These are phyloP conservation scores for Notolabrus celidotus DNA, from an alignment of 2,797 vertebrate genomes.

Conservation along the genomic window DNA sequence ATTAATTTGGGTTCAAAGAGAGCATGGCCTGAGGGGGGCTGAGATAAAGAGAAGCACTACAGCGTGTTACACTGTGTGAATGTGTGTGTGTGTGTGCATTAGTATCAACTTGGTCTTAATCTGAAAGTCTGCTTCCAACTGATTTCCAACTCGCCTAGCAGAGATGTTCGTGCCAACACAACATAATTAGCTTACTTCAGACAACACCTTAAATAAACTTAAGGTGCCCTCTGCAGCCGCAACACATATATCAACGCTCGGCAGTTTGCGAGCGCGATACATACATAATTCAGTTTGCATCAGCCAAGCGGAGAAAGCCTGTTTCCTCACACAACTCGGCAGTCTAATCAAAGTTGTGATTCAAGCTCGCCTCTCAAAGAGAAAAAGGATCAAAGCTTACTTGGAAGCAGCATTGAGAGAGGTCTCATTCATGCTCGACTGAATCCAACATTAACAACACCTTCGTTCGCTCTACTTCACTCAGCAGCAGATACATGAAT, in stretches of 20 bases:
- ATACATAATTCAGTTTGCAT: constrained; percentile 57
- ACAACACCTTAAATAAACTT: constrained; percentile 44
- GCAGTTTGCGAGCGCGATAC: constrained; percentile 34
- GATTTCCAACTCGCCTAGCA: constrained; percentile 13
- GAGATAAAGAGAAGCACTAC: constrained; percentile 45
- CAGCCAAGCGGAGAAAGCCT: constrained; percentile 19
- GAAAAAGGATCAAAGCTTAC: constrained; percentile 49
- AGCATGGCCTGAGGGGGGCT: constrained; percentile 43
- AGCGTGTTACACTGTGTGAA: constrained; percentile 41
- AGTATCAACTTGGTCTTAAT: constrained; percentile 1
- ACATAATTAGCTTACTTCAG: constrained; percentile 31
- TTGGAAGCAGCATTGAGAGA: constrained; percentile 39
- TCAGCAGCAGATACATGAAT: not conserved
- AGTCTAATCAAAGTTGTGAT: constrained; percentile 42
- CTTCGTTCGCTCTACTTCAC: constrained; percentile 48
- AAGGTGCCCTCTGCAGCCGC: constrained; percentile 16
- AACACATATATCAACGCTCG: constrained; percentile 11
- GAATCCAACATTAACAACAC: constrained; percentile 14
- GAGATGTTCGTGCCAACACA: constrained; percentile 24
- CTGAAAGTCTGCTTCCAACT: constrained; percentile 5
- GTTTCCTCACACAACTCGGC: not conserved
- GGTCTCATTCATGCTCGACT: constrained; percentile 14
- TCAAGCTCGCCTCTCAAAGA: constrained; percentile 30
- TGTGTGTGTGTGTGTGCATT: constrained; percentile 12
- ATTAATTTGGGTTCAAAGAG: constrained; percentile 74